These are phyloP conservation scores for Pituophis catenifer DNA, from an alignment of 2,113 vertebrate species.

Conservation along the genomic window DNA sequence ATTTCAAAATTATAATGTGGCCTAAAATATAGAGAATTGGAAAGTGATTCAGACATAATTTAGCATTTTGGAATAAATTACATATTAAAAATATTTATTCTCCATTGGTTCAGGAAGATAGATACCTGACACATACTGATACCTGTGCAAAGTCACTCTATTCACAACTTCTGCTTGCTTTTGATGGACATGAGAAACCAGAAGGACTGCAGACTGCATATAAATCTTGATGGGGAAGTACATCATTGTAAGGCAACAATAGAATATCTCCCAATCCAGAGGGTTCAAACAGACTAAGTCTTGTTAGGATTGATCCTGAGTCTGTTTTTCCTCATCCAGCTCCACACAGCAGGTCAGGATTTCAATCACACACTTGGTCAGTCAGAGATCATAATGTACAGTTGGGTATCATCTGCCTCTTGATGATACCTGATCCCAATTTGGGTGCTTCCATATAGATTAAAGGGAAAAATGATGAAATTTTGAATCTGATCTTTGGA, in stretches of 20 bases:
- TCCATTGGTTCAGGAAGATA: background rate
- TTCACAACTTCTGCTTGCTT: background rate
- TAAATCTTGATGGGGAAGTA: background rate
- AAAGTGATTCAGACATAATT: background rate
- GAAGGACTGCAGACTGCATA: background rate
- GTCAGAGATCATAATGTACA: background rate
- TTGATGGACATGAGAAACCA: background rate
- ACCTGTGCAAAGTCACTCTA: background rate
- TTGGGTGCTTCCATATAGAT: background rate
- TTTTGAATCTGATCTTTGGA: background rate
- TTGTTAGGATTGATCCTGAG: background rate
- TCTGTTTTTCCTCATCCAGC: background rate
- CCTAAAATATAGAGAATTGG: background rate
- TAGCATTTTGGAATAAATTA: background rate
- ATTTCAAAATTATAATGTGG: background rate
- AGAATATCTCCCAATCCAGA: background rate
- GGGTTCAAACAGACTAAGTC: background rate
- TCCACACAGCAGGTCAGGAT: background rate
- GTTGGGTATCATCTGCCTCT: background rate
- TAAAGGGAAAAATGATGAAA: background rate
- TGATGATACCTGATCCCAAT: background rate
- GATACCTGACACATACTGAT: background rate
- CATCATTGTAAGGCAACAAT: background rate
- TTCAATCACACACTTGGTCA: background rate
- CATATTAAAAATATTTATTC: background rate